Base-by-base conservation (phyloP, 2,888 invertebrate genomes). In the Hoplodrina ambigua region DNA sequence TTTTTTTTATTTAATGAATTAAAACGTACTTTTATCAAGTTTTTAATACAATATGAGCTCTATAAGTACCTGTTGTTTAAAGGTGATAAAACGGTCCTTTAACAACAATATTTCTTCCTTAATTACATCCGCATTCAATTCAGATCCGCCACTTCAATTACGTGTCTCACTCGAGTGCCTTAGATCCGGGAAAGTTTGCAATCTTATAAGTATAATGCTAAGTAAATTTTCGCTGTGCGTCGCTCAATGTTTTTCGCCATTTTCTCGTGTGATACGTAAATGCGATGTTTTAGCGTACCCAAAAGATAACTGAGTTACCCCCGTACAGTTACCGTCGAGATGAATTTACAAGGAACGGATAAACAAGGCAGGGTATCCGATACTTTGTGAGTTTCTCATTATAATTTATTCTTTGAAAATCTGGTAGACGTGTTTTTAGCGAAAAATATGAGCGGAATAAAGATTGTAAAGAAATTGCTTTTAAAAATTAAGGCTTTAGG, bases 301-400 rank as follows among this genome's bases (percentile, higher is more conserved):
- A 64, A 85, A 86, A 87, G 87, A 86, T 90, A 89, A 89, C 85
- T 79, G 77, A 86, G 85, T 89, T 89, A 90, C 80, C 57, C 78
- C 70, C 73, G 80, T 72, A 77, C 72, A 60, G 65, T 70, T 73
- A 67, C 75, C 79, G 81, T 78, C 78, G 71, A 68, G 78, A 80
- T 81, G 74, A 83, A 82, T 86, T 84, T 83, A 76, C 64, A 73
- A 70, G 67, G 65, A 69, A 66, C 63, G 75, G 76, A 79, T 80
- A 82, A 83, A 83, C 80, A 83, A 74, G 62, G 53, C 60, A 50
- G 69, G 75, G 72, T 76, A 80, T 80, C 67, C 56, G 75, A 76
- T 82, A 78, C 74, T 82, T 84, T 79, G 67, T 75, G 77, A 81
- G 75, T 73, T 81, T 80, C 85, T 69, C 78, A 80, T 80, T 77